Evolutionary conservation across 2,888 invertebrate genomes (phyloP).

Genomic region (Heliconius ethilla): DNA sequence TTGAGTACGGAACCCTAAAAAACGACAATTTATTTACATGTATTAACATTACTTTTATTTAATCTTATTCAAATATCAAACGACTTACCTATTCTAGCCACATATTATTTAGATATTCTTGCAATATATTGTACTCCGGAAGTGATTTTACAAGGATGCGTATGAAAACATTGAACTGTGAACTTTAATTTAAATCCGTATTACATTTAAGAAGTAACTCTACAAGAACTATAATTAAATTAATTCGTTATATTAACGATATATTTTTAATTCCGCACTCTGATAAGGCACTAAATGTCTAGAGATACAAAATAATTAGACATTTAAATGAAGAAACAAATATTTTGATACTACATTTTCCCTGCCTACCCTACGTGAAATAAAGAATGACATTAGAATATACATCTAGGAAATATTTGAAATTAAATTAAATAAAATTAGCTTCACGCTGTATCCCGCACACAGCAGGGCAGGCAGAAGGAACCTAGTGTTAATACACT

Average conservation of each 20-base stretch:
- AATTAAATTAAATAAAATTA: too few relatives aligned
- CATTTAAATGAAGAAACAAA: not conserved
- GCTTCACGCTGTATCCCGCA: not conserved
- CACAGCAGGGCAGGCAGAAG: not conserved
- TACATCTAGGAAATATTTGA: too few relatives aligned
- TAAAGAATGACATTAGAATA: too few relatives aligned
- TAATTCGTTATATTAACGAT: too few relatives aligned
- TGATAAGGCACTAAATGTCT: slow-evolving; percentile 1
- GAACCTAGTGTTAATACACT: not conserved
- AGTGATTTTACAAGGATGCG: slow-evolving; percentile 6
- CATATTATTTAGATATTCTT: not conserved
- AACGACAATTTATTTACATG: not conserved
- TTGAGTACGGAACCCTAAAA: too few relatives aligned
- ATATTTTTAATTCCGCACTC: too few relatives aligned
- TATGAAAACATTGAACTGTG: slow-evolving; percentile 26
- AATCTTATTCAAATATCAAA: not conserved
- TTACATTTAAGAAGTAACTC: slow-evolving; percentile 11
- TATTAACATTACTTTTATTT: not conserved
- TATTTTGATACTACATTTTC: not conserved
- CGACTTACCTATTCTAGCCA: not conserved
- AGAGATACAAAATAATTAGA: not conserved
- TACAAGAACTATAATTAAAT: too few relatives aligned
- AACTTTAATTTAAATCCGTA: slow-evolving; percentile 41
- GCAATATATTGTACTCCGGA: not conserved
- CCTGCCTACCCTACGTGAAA: not conserved